Base-by-base conservation (phyloP, 2,797 vertebrate species). In the Triplophysa yarkandensis region DNA sequence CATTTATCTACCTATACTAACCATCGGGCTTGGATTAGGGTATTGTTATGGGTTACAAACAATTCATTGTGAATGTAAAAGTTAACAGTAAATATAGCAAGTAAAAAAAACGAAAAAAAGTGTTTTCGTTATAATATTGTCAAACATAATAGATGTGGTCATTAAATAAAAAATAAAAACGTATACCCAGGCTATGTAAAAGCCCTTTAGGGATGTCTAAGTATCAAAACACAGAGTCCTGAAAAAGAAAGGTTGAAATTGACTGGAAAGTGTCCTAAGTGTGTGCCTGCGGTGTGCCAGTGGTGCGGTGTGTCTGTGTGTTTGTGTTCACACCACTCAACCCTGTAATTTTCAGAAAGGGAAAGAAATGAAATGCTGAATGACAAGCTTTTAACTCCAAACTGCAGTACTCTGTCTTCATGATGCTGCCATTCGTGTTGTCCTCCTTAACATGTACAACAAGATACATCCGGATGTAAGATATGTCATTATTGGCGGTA, bases 291-390 rank as follows among this genome's bases (percentile, higher is more conserved):
- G 27, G 21, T 58, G 50, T 60, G 76, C 55, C 78, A 82, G 58
- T 27, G 50, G 14, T 77, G 78, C 57, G 71, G 72, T 71, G 34
- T 71, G 36, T 80, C 61, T 79, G 71, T 82, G 71, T 82, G 78
- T 72, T 78, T 80, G 81, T 82, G 72, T 78, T 80, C 76, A 77
- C 81, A 78, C 78, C 32, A 54, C 28, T 43, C 61, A 70, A 79
- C 36, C 67, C 65, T 79, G 68, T 80, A 60, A 77, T 76, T 82
- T 80, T 17, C 28, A 77, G 77, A 63, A 69, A 55, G 55, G 71
- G 67, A 62, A 54, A 71, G 66, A 74, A 60, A 19, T 8, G 16
- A 43, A 43, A 32, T 65, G 30, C 73, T 73, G 44, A 34, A 55
- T 79, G 55, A 72, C 57, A 55, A 60, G 36, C 32, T 71, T 11